These are phyloP conservation scores for Cacatua alba DNA, from an alignment of 2,113 vertebrate genomes.

Conservation along the genomic window DNA sequence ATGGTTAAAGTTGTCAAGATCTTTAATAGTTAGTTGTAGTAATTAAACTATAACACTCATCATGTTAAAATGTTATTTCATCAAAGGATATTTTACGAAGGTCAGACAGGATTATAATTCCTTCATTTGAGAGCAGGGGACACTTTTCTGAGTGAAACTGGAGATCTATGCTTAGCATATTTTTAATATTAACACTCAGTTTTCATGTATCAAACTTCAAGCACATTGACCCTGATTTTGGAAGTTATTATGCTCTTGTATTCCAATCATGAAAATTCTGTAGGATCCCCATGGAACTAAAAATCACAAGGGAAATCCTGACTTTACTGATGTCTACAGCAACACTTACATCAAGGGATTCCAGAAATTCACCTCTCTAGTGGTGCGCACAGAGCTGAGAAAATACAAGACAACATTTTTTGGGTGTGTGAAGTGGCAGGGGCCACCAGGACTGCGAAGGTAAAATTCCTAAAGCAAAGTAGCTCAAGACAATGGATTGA, in stretches of 20 bases:
- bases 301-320: neutral
- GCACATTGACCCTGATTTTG: neutral
- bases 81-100: neutral
- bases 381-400: neutral
- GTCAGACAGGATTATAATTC: neutral
- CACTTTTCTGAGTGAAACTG: neutral
- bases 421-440: neutral
- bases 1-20: neutral
- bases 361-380: neutral
- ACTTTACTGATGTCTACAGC: neutral
- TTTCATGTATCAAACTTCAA: neutral
- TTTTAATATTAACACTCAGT: neutral
- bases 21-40: neutral
- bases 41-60: neutral
- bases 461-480: neutral
- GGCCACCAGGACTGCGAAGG: neutral
- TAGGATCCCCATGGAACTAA: neutral
- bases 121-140: neutral
- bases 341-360: neutral
- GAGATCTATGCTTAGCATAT: neutral
- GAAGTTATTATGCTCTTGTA: neutral
- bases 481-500: neutral
- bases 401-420: neutral
- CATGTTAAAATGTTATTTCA: neutral
- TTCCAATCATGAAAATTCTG: neutral